Evolutionary conservation across 2,888 invertebrate genomes (phyloP), one percentile per base, ranked within the genome.

Genomic region (Zaprionus obscuricornis): DNA sequence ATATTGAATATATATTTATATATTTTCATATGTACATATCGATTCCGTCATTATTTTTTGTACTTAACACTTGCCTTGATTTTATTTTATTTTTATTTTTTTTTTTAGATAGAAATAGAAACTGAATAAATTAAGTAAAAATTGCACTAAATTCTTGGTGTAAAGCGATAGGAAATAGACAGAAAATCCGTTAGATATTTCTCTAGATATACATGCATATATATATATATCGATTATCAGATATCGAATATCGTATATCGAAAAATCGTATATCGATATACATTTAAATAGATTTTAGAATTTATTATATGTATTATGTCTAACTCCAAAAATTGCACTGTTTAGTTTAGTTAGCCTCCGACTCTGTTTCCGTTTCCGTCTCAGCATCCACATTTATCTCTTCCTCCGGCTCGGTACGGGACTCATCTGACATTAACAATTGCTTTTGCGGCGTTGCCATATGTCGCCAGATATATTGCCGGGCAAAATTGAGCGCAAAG

Each of bases 381-480:
- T 95, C 95, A 3, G 84, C 82, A 81, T 95, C 95, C 10, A 96
- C 95, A 89, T 95, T 96, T 85, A 96, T 95, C 89, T 96, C 96
- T 94, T 95, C 95, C 1, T 86, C 86, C 7, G 37, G 66, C 52
- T 29, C 68, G 63, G 17, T 26, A 16, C 13, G 42, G 17, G 36
- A 22, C 5, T 45, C 42, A 3, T n/a, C 52, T 13, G 40, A 26
- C 13, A 20, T 17, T 13, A 42, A 26, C 13, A 20, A 13, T 0
- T 16, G 22, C 29, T 39, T 65, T 1, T 52, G 57, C 5, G 85
- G 62, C 17, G 52, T 36, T 6, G 67, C 67, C 56, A 84, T 74
- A 17, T 72, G 71, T 10, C 70, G 74, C 66, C 66, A 77, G 10
- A 87, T 84, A 55, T 88, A 90, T 39, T 89, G 87, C 13, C 88